Evolutionary conservation across 2,888 invertebrate genomes (phyloP), one percentile per base, ranked within the genome.

Genomic region (Tiliacea citrago): DNA sequence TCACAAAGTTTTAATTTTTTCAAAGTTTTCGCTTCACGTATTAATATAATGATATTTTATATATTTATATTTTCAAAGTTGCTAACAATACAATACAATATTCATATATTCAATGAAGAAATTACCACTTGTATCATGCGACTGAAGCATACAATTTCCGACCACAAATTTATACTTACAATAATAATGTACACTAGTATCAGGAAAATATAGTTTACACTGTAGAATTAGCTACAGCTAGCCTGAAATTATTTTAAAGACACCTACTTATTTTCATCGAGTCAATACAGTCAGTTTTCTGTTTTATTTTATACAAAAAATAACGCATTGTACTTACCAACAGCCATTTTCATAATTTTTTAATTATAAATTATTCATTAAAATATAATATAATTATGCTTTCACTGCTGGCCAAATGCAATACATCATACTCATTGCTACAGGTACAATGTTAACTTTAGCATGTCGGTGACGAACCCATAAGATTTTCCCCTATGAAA

Each of bases 211-310:
- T 53, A 53, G 39, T 53, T 55, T 21, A 24, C 21, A 63, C 16
- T 49, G 45, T 74, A 73, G 55, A 35, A 51, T 77, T 74, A 80
- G 10, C 49, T 45, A 45, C 35, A 51, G 51, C 10, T 5, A n/a
- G 8, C 51, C 35, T 47, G 35, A 71, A 47, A 75, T 75, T 75
- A 79, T 39, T 60, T 7, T 45, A 45, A 75, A 72, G 24, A 75
- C 45, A 45, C 5, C 13, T 45, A 69, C 72, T 57, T 57, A 39
- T 12, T 10, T 47, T 71, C 62, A 35, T 76, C 24, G 12, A 51
- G 16, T 49, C 18, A 10, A 73, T 42, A 16, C 24, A 16, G 2
- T 16, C 7, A 24, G 53, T 18, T 68, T 70, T n/a, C 35, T 16
- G n/a, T 68, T n/a, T 68, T 69, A n/a, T 67, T 45, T 66, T 39